Base-by-base conservation (phyloP, 2,113 vertebrate species). In the Fulmarus glacialis region DNA sequence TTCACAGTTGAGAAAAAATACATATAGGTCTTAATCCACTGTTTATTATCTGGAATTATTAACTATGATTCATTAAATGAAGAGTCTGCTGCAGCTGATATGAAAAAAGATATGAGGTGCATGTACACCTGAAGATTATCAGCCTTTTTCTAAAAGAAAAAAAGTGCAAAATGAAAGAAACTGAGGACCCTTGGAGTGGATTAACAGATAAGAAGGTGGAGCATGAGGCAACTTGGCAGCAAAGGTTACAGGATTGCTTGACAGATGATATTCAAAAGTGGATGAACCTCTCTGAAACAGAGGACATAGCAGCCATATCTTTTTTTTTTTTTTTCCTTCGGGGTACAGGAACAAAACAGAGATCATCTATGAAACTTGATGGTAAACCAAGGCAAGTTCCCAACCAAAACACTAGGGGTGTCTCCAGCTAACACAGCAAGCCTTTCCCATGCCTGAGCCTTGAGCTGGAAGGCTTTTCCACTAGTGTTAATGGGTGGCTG, bases 271-370 rank as follows among this genome's bases (percentile, higher is more conserved):
- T 12, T 12, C 26, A 55, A 75, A 68, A 53, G 26, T 12, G 8
- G 29, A 43, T 38, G 34, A 68, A 30, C 4, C 8, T 30, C 48
- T 84, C 67, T 45, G 26, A 72, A 82, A 47, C 3, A 8, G 8
- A 77, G 13, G 13, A 6, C 2, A 2, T 0, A 50, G 7, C 32
- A 75, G 32, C 5, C n/a, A 6, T 4, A 22, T 24, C 0, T 18
- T 43, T 16, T 30, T 55, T 17, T 29, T 18, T 43, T 16, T 30
- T 55, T 17, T 29, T 7, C 11, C 16, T 83, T 83, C 45, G 21
- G 32, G 21, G 12, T 27, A 59, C 32, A 52, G 36, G 52, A 68
- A 47, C 3, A 12, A 72, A 55, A 15, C 6, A n/a, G 53, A 26
- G 9, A 55, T 43, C 4, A 30, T 29, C 7, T 32, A 19, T 24